phyloP scores from a whole-genome alignment of 2,113 vertebrate genomes.

The Gobiocypris rarus region DNA sequence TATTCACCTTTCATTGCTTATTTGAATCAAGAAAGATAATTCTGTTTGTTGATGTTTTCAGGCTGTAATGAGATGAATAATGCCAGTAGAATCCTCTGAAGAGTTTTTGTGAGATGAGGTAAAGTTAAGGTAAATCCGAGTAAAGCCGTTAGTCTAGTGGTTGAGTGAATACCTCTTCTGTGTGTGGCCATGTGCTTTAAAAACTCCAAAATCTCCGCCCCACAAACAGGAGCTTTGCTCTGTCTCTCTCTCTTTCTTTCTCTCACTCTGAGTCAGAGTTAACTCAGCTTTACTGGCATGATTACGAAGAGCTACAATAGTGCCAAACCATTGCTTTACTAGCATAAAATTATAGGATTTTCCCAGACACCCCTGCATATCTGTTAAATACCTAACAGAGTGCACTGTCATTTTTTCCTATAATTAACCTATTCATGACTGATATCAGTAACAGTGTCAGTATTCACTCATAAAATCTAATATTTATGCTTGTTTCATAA shows the following conservation, averaged over 20 bases:
- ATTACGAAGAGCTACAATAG: neutral
- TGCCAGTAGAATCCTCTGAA: neutral
- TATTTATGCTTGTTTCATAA: neutral
- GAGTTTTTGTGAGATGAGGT: conserved; percentile 11
- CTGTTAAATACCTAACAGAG: neutral
- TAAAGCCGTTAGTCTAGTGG: neutral
- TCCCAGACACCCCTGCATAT: neutral
- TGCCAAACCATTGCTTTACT: neutral
- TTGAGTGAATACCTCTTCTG: neutral
- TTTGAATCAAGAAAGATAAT: neutral
- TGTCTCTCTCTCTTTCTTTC: neutral
- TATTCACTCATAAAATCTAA: neutral
- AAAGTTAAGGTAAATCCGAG: conserved; percentile 21
- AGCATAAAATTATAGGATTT: neutral
- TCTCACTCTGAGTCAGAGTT: neutral
- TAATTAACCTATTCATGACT: neutral
- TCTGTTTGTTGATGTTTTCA: neutral
- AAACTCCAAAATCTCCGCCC: conserved; percentile 34
- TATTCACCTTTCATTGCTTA: conserved; percentile 1
- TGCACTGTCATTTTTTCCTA: neutral
- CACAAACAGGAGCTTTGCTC: neutral
- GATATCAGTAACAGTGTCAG: neutral
- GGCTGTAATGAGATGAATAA: neutral
- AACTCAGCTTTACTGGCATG: neutral
- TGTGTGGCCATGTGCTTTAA: conserved; percentile 22